Base-by-base conservation (phyloP, 2,797 vertebrate species). In the Cichlasoma orientale region DNA sequence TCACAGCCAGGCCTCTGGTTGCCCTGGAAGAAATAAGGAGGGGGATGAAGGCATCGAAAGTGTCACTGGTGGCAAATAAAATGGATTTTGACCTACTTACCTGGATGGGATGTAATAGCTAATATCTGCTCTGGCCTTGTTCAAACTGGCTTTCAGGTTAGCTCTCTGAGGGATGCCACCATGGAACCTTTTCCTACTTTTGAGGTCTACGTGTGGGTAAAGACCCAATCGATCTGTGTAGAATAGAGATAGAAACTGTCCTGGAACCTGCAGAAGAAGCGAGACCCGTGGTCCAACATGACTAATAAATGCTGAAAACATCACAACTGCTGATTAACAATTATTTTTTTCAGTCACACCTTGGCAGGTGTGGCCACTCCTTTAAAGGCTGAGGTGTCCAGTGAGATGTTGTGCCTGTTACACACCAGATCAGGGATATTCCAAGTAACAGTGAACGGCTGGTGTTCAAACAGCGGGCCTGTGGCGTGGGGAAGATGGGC, bases 161-260 rank as follows among this genome's bases (percentile, higher is more conserved):
- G 41, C 90, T 31, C 93, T 77, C 85, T 97, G 97, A 41, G 97
- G 97, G 25, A 97, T 91, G 79, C 96, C 97, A 5, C 96, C 96
- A 56, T 96, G 72, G 23, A 93, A 33, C 2, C 33, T 58, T 18
- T 72, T 72, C 56, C 85, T 83, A n/a, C 90, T 92, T 7, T 23
- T 4, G 80, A 90, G 80, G 59, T 96, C 80, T 88, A 96, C 94
- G 61, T 95, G 91, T 72, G 97, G 97, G 56, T 97, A 97, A 79
- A 95, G 91, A 56, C 97, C 96, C 81, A 97, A 91, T 72, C 96
- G 93, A 78, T 96, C 93, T 29, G 79, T 88, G 53, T 97, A 97
- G 91, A 97, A 97, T 68, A 97, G 89, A 61, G 94, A 94, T 78
- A 97, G 88, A 38, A 90, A 90, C 92, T 97, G 96, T 7, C 91